Base-by-base conservation (phyloP, 2,113 vertebrate genomes). In the Morone saxatilis region DNA sequence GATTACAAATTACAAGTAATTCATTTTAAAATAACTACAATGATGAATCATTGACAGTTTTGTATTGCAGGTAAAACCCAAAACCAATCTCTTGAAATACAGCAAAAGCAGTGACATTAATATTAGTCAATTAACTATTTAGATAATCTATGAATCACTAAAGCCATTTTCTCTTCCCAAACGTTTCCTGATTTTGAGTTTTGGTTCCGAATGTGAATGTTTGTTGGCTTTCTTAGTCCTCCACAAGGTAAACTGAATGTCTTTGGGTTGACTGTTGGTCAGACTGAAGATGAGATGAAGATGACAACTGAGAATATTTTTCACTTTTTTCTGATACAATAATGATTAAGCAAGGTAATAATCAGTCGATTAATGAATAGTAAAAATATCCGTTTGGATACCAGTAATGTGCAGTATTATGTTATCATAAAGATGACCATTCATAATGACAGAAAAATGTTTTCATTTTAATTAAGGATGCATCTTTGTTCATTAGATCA, bases 1-100 rank as follows among this genome's bases (percentile, higher is more conserved):
- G 62, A 89, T 79, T 59, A 57, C 72, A 88, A 85, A 84, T 83
- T 81, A 48, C 43, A 16, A 59, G 62, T 74, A 22, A 87, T 69
- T 76, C 17, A 41, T 86, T 74, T 77, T 72, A 36, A 86, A 69
- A 81, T 22, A 40, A 61, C 74, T 22, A 13, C 73, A 63, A 72
- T 57, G 13, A 73, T 31, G 10, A 69, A 82, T 79, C 25, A 60
- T 22, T 36, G 6, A 41, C 7, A 74, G 51, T 61, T 67, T 31
- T 31, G 12, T 60, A 69, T 63, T 8, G 3, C 45, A 59, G 65
- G 51, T 40, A 51, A 51, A 73, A 7, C 20, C 31, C 19, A 13
- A 65, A 71, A 62, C 74, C 54, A 36, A 73, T 19, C 1, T 54
- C 51, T 41, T 53, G 36, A 71, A 43, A 65, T 40, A 60, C 7